Conservation (phyloP, 2,113 vertebrate species). For the Labrus mixtus region DNA sequence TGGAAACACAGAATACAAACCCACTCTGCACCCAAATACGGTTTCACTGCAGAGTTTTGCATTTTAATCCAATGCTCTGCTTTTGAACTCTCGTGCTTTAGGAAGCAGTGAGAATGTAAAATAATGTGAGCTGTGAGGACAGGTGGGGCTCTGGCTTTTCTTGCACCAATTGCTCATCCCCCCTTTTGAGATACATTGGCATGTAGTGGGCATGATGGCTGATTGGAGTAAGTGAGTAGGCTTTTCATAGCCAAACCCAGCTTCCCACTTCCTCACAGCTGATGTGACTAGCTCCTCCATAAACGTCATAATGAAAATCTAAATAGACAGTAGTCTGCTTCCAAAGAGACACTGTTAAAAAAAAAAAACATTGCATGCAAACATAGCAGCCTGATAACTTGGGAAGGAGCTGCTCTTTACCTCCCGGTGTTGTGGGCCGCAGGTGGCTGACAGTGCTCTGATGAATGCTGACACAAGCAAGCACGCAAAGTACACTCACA, state of each 20-base stretch:
- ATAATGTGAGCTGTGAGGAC: constrained; percentile 18
- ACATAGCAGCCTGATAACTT: constrained; percentile 18
- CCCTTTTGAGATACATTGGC: background rate
- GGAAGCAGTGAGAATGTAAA: constrained; percentile 54
- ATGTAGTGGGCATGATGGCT: constrained; percentile 4
- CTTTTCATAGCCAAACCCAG: background rate
- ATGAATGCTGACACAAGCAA: constrained; percentile 63
- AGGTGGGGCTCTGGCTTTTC: constrained; percentile 38
- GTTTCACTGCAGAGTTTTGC: constrained; percentile 67
- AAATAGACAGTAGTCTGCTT: constrained; percentile 8
- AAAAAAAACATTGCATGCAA: constrained; percentile 32
- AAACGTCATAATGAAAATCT: constrained; percentile 14
- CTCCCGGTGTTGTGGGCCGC: constrained; percentile 45
- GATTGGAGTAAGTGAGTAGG: constrained; percentile 17
- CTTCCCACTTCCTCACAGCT: background rate
- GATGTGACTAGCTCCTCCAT: constrained; percentile 9
- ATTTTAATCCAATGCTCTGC: constrained; percentile 57
- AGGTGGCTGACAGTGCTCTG: constrained; percentile 62
- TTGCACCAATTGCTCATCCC: background rate
- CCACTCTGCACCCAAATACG: constrained; percentile 30
- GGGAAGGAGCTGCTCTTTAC: constrained; percentile 23
- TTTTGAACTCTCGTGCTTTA: constrained; percentile 57
- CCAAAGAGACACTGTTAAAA: constrained; percentile 9
- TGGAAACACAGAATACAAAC: constrained; percentile 53
- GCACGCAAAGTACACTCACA: constrained; percentile 43